Evolutionary conservation across 2,888 invertebrate species (phyloP).

Genomic region (Drosophila meridionalis): DNA sequence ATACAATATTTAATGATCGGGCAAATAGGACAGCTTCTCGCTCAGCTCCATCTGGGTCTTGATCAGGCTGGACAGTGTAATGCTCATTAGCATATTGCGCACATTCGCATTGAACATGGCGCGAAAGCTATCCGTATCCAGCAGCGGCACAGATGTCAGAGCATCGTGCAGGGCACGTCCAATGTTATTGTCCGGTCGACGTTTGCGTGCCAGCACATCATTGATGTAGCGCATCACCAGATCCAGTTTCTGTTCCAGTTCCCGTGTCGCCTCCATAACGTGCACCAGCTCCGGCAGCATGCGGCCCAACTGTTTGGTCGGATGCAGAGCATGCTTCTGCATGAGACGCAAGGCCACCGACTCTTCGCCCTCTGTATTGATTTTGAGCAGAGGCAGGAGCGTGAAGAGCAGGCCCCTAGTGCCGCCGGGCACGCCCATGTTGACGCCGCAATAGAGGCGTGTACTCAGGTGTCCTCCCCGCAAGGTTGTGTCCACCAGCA

Average conservation of each 20-base stretch:
- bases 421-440: conserved; percentile 64
- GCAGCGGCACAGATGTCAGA: conserved; percentile 53
- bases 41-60: conserved; percentile 57
- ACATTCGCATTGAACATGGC: conserved; percentile 52
- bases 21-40: conserved; percentile 57
- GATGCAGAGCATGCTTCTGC: conserved; percentile 41
- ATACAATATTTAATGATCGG: conserved; percentile 18
- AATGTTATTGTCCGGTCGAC: conserved; percentile 54
- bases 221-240: conserved; percentile 62
- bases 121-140: conserved; percentile 58
- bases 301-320: conserved; percentile 29
- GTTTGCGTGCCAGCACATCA: conserved; percentile 60
- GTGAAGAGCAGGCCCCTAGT: conserved; percentile 61
- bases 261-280: conserved; percentile 42
- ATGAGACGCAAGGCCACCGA: conserved; percentile 51
- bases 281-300: conserved; percentile 53
- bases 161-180: conserved; percentile 57
- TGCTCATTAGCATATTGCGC: conserved; percentile 43
- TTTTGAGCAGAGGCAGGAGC: conserved; percentile 41
- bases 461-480: conserved; percentile 32
- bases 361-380: conserved; percentile 27
- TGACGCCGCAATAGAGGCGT: conserved; percentile 53
- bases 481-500: conserved; percentile 58
- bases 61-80: conserved; percentile 56
- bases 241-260: conserved; percentile 52